A percentile compares a stretch with the other conserved stretches of the same genome.
These are phyloP conservation scores for Corvus moneduloides DNA, from an alignment of 2,113 vertebrate genomes.

Conservation along the genomic window DNA sequence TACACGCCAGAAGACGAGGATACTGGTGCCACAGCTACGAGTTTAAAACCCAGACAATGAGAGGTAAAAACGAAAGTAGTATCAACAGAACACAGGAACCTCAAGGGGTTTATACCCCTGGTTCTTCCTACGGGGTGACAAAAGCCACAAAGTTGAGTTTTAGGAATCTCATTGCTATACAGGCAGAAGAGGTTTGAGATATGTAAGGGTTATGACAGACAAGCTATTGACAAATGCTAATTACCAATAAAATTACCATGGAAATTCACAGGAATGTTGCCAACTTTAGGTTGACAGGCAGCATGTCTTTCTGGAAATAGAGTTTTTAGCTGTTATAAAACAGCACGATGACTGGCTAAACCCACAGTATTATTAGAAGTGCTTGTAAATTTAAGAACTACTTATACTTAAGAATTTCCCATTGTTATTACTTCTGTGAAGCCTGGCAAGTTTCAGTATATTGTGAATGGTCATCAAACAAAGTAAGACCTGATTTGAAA, in stretches of 20 bases:
- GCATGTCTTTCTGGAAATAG: neutral
- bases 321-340: neutral
- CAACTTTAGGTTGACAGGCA: neutral
- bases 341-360: neutral
- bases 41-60: neutral
- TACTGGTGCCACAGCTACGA: neutral
- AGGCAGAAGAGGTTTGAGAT: neutral
- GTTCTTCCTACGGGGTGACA: neutral
- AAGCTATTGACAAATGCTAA: constrained; percentile 6
- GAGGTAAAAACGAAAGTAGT: rapidly evolving
- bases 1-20: neutral
- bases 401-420: neutral
- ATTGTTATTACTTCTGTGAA: neutral
- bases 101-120: neutral
- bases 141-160: neutral
- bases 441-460: neutral
- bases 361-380: neutral
- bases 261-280: neutral
- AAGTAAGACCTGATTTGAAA: neutral
- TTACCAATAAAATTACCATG: neutral
- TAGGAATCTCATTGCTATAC: neutral
- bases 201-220: neutral
- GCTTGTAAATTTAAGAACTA: neutral
- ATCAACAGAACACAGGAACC: neutral
- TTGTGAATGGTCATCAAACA: neutral